These are phyloP conservation scores for Gryllus bimaculatus DNA, from an alignment of 1,140 invertebrate genomes.

Conservation along the genomic window DNA sequence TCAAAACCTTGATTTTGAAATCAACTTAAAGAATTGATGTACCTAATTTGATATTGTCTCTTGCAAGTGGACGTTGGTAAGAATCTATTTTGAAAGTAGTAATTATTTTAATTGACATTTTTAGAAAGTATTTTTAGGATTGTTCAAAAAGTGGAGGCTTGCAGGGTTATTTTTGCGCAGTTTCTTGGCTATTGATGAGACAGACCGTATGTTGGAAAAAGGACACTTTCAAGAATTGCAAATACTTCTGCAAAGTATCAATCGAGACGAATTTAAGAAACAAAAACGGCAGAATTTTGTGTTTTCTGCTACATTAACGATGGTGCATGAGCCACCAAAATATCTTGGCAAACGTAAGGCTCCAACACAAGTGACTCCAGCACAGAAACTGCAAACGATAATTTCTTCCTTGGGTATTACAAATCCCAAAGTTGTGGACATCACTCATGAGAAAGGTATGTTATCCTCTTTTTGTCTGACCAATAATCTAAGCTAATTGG, in stretches of 20 bases:
- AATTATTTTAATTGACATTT: too few species aligned
- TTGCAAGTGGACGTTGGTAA: too few species aligned
- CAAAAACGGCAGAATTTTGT: conserved; percentile 82
- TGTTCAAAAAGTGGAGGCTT: too few species aligned
- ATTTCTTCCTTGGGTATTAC: conserved; percentile 69
- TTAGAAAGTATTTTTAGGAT: too few species aligned
- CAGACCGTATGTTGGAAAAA: conserved; percentile 94
- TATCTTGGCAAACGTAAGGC: conserved; percentile 58
- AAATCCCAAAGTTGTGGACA: conserved; percentile 87
- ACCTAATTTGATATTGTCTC: too few species aligned
- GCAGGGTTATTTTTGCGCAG: conserved; percentile 30
- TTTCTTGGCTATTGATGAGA: conserved; percentile 94
- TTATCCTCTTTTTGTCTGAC: neutral
- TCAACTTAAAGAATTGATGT: too few species aligned
- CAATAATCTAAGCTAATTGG: too few species aligned
- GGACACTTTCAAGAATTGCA: conserved; percentile 93
- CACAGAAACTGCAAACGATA: conserved; percentile 60
- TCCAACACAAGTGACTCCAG: conserved; percentile 49
- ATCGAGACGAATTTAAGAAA: conserved; percentile 49
- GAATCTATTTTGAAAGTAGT: too few species aligned
- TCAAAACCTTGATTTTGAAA: too few species aligned
- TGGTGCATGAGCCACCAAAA: conserved; percentile 74
- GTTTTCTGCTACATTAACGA: conserved; percentile 93
- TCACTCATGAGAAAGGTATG: conserved; percentile 45
- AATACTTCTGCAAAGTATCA: conserved; percentile 70